Percentiles rank a stretch among this genome's conserved stretches.
phyloP scores from a whole-genome alignment of 2,113 vertebrate species.

The Pseudois nayaur region DNA sequence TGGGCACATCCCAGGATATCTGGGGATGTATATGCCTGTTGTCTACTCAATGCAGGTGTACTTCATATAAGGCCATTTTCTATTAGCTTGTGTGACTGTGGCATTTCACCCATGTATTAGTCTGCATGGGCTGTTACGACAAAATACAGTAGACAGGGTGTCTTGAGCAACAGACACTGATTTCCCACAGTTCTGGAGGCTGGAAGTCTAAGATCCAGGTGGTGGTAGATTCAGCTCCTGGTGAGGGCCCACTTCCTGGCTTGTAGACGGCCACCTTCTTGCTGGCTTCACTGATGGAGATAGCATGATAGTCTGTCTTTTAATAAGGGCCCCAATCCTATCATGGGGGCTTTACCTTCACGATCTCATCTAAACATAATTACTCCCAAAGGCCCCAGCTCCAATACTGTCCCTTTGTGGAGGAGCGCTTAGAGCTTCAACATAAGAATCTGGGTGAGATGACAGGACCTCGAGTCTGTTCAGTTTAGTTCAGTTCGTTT shows the following conservation, averaged over 20 bases:
- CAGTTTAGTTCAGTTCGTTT: not conserved
- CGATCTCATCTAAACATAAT: not conserved
- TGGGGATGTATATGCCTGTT: not conserved
- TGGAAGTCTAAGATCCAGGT: not conserved
- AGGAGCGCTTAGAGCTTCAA: not conserved
- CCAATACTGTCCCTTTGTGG: not conserved
- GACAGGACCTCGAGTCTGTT: not conserved
- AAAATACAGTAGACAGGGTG: not conserved
- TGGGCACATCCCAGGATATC: not conserved
- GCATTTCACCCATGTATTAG: not conserved
- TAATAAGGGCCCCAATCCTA: not conserved
- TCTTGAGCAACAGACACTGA: not conserved
- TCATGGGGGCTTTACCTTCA: not conserved
- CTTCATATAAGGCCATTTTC: not conserved
- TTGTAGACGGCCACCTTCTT: accelerated
- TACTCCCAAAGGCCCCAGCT: not conserved
- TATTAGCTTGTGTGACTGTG: not conserved
- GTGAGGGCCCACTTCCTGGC: not conserved
- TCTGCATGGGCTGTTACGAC: not conserved
- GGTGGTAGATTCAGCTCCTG: not conserved
- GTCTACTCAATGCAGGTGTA: not conserved
- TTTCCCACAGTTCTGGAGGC: not conserved
- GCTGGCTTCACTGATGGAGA: not conserved
- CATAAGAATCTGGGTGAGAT: not conserved
- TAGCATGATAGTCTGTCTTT: not conserved